Percentiles rank a stretch among this genome's conserved stretches.
phyloP scores from a whole-genome alignment of 2,888 invertebrate genomes.

The Zele albiditarsus region DNA sequence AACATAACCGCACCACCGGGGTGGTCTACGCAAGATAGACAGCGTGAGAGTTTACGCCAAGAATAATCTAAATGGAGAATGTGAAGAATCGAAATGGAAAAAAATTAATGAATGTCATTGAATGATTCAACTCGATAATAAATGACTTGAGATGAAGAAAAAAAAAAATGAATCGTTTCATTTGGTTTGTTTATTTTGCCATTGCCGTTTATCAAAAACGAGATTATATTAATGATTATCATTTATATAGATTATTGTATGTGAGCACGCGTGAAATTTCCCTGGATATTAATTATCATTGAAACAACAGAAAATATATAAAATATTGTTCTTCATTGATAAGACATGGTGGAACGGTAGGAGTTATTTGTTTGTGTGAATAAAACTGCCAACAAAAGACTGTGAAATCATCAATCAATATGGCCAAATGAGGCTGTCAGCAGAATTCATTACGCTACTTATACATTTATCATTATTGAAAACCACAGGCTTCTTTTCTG shows the following conservation, averaged over 20 bases:
- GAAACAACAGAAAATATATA: background rate
- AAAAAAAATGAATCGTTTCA: background rate
- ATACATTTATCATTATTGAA: slow-evolving; percentile 72
- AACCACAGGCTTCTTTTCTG: slow-evolving; percentile 32
- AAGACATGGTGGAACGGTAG: background rate
- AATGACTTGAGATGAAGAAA: slow-evolving; percentile 7
- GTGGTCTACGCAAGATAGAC: slow-evolving; percentile 52
- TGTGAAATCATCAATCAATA: slow-evolving; percentile 65
- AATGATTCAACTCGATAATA: slow-evolving; percentile 14
- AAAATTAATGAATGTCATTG: slow-evolving; percentile 26
- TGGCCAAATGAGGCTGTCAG: slow-evolving; percentile 66
- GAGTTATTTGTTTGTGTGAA: slow-evolving; percentile 30
- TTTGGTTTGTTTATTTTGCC: background rate
- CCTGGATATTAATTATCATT: background rate
- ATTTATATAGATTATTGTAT: background rate
- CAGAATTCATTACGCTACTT: slow-evolving; percentile 69
- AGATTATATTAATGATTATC: background rate
- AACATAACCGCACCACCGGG: slow-evolving; percentile 55
- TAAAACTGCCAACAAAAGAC: slow-evolving; percentile 46
- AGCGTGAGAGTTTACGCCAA: slow-evolving; percentile 32
- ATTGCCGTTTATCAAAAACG: background rate
- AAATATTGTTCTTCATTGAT: background rate
- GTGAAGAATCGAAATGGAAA: background rate
- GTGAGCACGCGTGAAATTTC: background rate
- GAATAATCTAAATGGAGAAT: background rate